A percentile compares a stretch with the other conserved stretches of the same genome.
Evolutionary conservation across 2,113 vertebrate genomes (phyloP).

Genomic region (Cathartes aura): DNA sequence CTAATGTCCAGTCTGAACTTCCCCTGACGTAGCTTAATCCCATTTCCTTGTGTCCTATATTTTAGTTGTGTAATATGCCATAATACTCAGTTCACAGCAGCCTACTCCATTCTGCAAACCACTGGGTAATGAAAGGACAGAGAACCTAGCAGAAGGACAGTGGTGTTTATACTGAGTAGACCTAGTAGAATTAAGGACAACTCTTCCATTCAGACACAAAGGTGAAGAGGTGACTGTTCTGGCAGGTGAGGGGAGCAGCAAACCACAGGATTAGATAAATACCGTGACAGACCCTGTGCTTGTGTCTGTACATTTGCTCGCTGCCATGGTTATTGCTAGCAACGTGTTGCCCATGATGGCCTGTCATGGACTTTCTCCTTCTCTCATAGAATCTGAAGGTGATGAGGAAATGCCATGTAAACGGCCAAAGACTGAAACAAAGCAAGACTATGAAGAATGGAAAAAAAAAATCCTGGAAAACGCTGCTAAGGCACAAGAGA

Average conservation of each 20-base stretch:
- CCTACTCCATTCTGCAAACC: background rate
- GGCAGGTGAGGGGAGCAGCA: background rate
- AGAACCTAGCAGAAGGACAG: background rate
- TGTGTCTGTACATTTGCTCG: background rate
- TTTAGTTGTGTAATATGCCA: background rate
- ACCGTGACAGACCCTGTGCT: background rate
- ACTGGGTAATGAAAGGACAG: background rate
- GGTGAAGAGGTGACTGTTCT: background rate
- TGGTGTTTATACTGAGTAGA: background rate
- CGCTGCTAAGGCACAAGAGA: conserved; percentile 73
- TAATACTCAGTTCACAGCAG: background rate
- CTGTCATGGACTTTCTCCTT: background rate
- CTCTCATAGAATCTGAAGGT: conserved; percentile 49
- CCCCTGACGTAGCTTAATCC: background rate
- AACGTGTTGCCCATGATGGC: background rate
- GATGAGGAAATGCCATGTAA: conserved; percentile 64
- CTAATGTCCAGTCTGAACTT: background rate
- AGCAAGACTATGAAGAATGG: conserved; percentile 88
- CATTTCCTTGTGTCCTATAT: background rate
- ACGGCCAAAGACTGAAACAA: conserved; percentile 52
- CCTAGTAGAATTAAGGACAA: background rate
- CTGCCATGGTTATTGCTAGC: background rate
- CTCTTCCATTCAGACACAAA: background rate
- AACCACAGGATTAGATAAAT: background rate
- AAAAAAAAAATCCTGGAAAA: conserved; percentile 88